A percentile compares a stretch with the other conserved stretches of the same genome.
phyloP scores from a whole-genome alignment of 2,888 invertebrate species.

The Mesochorus sp. region DNA sequence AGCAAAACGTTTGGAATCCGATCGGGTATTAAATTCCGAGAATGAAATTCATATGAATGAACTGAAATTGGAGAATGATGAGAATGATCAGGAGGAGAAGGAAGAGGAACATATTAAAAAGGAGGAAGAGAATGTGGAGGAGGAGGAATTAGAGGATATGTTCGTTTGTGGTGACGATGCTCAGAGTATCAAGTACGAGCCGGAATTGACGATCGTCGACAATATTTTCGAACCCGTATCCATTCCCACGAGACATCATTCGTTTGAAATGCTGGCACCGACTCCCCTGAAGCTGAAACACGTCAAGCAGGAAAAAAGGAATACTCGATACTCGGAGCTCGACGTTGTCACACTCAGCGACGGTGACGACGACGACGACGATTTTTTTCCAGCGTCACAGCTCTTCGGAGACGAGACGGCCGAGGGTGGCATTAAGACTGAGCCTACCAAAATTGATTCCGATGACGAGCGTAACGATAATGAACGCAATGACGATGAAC shows the following conservation, averaged over 20 bases:
- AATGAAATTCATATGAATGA: conserved; percentile 16
- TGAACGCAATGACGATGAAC: no score
- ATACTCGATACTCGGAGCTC: conserved; percentile 80
- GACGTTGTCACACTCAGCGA: conserved; percentile 84
- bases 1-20: no score
- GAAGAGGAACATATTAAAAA: not conserved
- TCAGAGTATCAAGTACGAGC: conserved; percentile 47
- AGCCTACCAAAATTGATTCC: conserved; percentile 48
- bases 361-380: conserved; percentile 84
- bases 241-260: not conserved
- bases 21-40: not conserved
- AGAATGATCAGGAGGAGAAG: no score
- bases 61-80: not conserved
- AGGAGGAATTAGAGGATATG: not conserved
- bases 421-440: conserved; percentile 45
- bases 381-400: conserved; percentile 83
- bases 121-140: not conserved
- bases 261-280: not conserved
- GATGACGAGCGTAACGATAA: conserved; percentile 59
- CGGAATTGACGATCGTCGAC: conserved; percentile 37
- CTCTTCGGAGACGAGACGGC: conserved; percentile 79
- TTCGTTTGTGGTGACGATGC: not conserved
- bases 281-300: conserved; percentile 49
- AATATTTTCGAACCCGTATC: conserved; percentile 25
- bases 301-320: conserved; percentile 80